Conservation (phyloP, 2,113 vertebrate species). For the Dipodomys spectabilis region DNA sequence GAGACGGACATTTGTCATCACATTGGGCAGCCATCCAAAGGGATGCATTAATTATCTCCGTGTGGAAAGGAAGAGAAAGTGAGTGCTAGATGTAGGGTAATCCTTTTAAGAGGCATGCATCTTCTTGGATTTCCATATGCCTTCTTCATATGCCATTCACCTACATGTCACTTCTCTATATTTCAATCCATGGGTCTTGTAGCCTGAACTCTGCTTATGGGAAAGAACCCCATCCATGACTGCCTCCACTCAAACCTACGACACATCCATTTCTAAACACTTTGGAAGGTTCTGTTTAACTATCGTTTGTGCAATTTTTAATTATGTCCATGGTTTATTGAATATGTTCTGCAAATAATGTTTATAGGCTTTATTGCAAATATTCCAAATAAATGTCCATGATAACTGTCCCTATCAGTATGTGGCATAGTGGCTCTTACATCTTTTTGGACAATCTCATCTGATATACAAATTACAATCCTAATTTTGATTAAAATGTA, state of each 20-base stretch:
- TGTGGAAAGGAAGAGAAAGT: background rate
- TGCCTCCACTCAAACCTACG: background rate
- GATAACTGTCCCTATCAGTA: background rate
- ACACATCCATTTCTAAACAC: background rate
- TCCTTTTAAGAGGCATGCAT: background rate
- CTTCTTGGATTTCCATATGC: background rate
- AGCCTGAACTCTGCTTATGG: background rate
- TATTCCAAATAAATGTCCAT: background rate
- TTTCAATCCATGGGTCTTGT: background rate
- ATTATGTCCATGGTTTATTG: background rate
- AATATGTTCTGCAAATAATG: no score
- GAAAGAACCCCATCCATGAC: background rate
- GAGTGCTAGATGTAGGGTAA: background rate
- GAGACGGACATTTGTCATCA: background rate
- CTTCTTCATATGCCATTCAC: background rate
- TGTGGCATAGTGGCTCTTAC: background rate
- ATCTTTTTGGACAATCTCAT: background rate
- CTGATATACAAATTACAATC: background rate
- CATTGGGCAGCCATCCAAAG: background rate
- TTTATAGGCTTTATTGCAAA: background rate
- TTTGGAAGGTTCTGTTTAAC: background rate
- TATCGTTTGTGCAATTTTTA: background rate
- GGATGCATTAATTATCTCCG: background rate
- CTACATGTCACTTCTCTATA: background rate
- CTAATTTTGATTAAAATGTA: background rate